phyloP scores from a whole-genome alignment of 2,113 vertebrate species.

The Eulemur macaco region DNA sequence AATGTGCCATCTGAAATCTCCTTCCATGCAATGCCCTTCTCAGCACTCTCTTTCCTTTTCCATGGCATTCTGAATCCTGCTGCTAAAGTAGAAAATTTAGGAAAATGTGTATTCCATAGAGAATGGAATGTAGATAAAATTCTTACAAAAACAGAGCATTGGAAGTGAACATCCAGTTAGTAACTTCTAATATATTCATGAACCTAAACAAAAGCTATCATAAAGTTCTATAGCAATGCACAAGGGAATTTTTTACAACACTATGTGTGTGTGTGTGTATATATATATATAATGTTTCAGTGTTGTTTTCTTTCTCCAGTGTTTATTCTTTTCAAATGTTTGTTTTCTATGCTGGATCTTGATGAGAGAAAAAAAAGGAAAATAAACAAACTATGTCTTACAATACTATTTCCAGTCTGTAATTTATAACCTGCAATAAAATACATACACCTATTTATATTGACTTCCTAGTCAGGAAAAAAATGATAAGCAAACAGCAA shows the following conservation, averaged over 20 bases:
- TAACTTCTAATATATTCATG: slow-evolving; percentile 25
- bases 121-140: slow-evolving; percentile 30
- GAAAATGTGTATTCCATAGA: slow-evolving; percentile 32
- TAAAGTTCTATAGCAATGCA: slow-evolving; percentile 50
- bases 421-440: slow-evolving; percentile 46
- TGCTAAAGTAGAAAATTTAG: neutral
- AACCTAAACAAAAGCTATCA: slow-evolving; percentile 32
- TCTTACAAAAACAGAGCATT: slow-evolving; percentile 32
- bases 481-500: neutral
- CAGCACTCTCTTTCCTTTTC: neutral
- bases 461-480: slow-evolving; percentile 45
- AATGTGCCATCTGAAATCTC: neutral
- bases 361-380: slow-evolving; percentile 45
- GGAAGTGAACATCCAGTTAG: slow-evolving; percentile 11
- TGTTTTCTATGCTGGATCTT: slow-evolving; percentile 1
- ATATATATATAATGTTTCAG: neutral
- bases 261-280: neutral
- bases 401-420: slow-evolving; percentile 49
- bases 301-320: slow-evolving; percentile 25
- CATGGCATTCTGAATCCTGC: neutral
- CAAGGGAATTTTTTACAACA: neutral
- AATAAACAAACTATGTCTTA: slow-evolving; percentile 39
- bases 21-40: neutral
- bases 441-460: slow-evolving; percentile 38
- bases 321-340: slow-evolving; percentile 38